Conservation (phyloP, 2,113 vertebrate genomes). For the Limanda limanda region DNA sequence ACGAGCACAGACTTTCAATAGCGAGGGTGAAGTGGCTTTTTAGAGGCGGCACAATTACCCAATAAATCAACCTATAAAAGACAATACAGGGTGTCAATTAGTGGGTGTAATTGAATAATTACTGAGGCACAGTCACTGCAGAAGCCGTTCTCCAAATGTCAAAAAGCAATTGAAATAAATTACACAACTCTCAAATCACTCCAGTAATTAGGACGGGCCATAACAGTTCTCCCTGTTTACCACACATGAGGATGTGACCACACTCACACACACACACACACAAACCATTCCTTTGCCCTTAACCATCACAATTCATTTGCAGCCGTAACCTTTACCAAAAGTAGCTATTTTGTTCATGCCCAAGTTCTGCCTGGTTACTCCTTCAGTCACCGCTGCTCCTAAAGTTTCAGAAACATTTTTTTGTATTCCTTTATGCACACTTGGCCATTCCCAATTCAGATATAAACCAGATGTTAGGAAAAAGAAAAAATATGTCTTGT, state of each 20-base stretch:
- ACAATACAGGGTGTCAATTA: slow-evolving; percentile 89
- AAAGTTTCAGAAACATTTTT: no score
- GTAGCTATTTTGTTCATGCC: no score
- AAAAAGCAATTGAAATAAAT: slow-evolving; percentile 97
- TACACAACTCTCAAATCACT: slow-evolving; percentile 90
- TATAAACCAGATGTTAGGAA: no score
- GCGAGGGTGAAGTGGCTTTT: slow-evolving; percentile 90
- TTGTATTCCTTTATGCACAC: no score
- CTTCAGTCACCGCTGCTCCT: no score
- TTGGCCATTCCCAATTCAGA: no score
- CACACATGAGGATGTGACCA: background rate
- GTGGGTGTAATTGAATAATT: slow-evolving; percentile 96
- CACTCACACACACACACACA: slow-evolving; percentile 2
- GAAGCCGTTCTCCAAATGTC: slow-evolving; percentile 93
- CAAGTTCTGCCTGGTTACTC: no score
- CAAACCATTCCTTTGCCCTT: background rate
- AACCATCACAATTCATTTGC: no score
- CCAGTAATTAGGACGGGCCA: slow-evolving; percentile 85
- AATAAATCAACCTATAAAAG: slow-evolving; percentile 91
- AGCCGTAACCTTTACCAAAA: no score
- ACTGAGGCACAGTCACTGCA: slow-evolving; percentile 89
- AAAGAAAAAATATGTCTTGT: no score
- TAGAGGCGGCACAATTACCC: slow-evolving; percentile 90
- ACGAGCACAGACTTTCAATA: slow-evolving; percentile 50
- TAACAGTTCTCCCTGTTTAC: slow-evolving; percentile 87